Conservation (phyloP, 2,113 vertebrate species). For the Brachypodius melanocephalos region DNA sequence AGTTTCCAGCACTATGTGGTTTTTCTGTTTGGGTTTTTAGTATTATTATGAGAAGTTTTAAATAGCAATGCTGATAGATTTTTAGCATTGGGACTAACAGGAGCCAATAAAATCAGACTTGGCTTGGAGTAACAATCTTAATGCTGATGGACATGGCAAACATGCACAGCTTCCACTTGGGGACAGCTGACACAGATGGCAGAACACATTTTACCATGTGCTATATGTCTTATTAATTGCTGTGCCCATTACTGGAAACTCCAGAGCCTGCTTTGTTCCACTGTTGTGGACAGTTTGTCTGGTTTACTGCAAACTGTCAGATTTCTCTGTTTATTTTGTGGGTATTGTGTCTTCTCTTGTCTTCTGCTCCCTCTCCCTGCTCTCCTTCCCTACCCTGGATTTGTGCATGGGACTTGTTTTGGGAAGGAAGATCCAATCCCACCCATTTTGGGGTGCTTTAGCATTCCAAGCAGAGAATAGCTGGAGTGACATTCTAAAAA, state of each 20-base stretch:
- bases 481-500: not conserved
- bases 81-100: not conserved
- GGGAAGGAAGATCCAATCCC: not conserved
- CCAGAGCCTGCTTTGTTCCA: not conserved
- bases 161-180: not conserved
- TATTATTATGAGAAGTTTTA: not conserved
- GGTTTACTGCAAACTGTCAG: not conserved
- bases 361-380: too few relatives aligned
- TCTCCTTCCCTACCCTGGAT: not conserved
- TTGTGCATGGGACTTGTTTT: not conserved
- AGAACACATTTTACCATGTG: slow-evolving; percentile 15
- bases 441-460: not conserved
- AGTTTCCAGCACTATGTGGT: not conserved
- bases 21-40: not conserved
- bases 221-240: slow-evolving; percentile 49
- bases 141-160: not conserved
- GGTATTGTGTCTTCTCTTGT: not conserved
- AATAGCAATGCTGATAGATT: not conserved
- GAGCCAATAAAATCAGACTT: not conserved
- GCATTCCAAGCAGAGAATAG: not conserved
- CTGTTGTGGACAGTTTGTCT: not conserved
- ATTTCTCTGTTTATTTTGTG: not conserved
- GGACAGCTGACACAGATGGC: slow-evolving; percentile 44
- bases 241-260: not conserved
- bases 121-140: not conserved